These are phyloP conservation scores for Colinus virginianus DNA, from an alignment of 2,113 vertebrate species.

Conservation along the genomic window DNA sequence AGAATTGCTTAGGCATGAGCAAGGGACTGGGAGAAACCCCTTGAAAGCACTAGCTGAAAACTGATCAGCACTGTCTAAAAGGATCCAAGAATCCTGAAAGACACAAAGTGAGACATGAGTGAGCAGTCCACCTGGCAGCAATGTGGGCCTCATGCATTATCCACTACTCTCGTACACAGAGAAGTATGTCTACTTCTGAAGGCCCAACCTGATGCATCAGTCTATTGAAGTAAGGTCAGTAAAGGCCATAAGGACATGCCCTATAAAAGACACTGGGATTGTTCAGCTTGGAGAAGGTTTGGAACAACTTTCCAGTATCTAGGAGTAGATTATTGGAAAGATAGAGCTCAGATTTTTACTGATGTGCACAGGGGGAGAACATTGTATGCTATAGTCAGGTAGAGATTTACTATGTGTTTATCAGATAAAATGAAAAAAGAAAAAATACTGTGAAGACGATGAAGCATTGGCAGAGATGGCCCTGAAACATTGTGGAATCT, in stretches of 20 bases:
- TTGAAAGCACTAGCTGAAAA: background rate
- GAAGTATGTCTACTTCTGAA: background rate
- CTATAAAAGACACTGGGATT: background rate
- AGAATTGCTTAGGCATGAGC: background rate
- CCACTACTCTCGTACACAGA: background rate
- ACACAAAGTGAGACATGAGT: background rate
- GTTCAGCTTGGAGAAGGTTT: background rate
- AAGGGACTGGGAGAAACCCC: background rate
- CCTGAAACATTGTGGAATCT: background rate
- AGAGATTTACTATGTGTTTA: background rate
- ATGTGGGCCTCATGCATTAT: background rate
- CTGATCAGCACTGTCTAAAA: background rate
- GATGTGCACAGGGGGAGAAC: rapidly evolving
- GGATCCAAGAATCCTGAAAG: background rate
- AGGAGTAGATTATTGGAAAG: background rate
- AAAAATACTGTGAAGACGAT: background rate
- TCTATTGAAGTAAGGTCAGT: background rate
- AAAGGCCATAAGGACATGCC: background rate
- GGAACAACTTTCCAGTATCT: background rate
- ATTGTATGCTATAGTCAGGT: background rate
- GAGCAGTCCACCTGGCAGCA: background rate
- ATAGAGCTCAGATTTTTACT: background rate
- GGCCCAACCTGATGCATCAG: background rate
- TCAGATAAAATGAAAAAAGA: background rate
- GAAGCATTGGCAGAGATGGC: background rate